Conservation (phyloP, 1,140 invertebrate species). For the Zaprionus africanus region DNA sequence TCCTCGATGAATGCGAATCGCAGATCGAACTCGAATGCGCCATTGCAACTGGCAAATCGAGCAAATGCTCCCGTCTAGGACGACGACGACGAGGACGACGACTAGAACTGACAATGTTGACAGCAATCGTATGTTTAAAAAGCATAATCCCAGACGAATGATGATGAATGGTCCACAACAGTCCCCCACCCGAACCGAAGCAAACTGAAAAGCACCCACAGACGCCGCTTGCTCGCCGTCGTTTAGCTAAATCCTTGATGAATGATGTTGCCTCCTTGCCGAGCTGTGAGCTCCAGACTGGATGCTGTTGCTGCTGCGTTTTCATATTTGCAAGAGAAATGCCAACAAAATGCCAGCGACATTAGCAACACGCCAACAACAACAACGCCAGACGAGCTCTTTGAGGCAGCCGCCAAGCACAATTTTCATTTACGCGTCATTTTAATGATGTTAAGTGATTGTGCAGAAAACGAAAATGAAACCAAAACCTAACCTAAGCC, state of each 20-base stretch:
- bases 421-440: slow-evolving; percentile 83
- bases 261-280: slow-evolving; percentile 61
- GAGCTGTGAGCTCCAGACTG: not conserved
- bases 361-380: slow-evolving; percentile 58
- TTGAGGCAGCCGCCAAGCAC: slow-evolving; percentile 51
- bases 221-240: slow-evolving; percentile 69
- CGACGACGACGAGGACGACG: slow-evolving; percentile 41
- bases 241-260: slow-evolving; percentile 83
- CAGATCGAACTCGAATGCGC: slow-evolving; percentile 32
- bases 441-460: slow-evolving; percentile 83
- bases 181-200: not conserved
- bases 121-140: slow-evolving; percentile 83
- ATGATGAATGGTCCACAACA: slow-evolving; percentile 72
- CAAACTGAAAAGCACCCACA: slow-evolving; percentile 34
- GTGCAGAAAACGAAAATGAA: slow-evolving; percentile 72
- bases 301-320: slow-evolving; percentile 45
- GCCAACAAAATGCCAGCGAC: slow-evolving; percentile 67
- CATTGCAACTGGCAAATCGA: slow-evolving; percentile 39
- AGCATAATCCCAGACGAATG: slow-evolving; percentile 82
- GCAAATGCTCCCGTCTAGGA: slow-evolving; percentile 17
- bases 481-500: slow-evolving; percentile 19
- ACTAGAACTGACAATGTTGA: slow-evolving; percentile 77
- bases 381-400: slow-evolving; percentile 35
- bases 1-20: slow-evolving; percentile 39
- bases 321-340: slow-evolving; percentile 76